Percentiles rank a stretch among this genome's conserved stretches.
Evolutionary conservation across 1,140 invertebrate species (phyloP).

Genomic region (Drosophila parvula): DNA sequence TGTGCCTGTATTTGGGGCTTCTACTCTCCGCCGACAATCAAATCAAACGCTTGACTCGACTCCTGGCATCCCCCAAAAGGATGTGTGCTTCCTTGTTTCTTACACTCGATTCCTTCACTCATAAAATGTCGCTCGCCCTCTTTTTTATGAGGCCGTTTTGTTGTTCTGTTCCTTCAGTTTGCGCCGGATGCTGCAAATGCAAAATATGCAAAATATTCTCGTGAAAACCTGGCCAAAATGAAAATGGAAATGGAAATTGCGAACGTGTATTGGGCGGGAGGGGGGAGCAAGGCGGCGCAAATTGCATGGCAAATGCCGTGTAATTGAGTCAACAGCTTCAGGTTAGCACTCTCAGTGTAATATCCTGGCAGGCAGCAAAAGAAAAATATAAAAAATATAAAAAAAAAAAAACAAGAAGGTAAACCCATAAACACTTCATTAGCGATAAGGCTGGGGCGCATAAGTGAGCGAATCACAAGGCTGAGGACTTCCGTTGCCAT

Average conservation of each 20-base stretch:
- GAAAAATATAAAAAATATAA: background rate
- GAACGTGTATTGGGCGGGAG: slow-evolving; percentile 13
- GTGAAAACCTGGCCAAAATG: slow-evolving; percentile 58
- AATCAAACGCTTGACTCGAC: slow-evolving; percentile 69
- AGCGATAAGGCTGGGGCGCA: slow-evolving; percentile 17
- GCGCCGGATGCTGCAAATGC: slow-evolving; percentile 80
- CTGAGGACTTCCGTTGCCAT: slow-evolving; percentile 1
- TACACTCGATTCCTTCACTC: slow-evolving; percentile 52
- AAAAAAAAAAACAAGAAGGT: background rate
- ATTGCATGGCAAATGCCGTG: slow-evolving; percentile 68
- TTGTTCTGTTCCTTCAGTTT: slow-evolving; percentile 23
- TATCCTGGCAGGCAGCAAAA: slow-evolving; percentile 24
- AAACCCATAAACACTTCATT: slow-evolving; percentile 38
- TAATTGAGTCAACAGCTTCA: slow-evolving; percentile 75
- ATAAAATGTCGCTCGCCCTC: slow-evolving; percentile 69
- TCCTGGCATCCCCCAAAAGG: slow-evolving; percentile 54
- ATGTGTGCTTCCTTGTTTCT: slow-evolving; percentile 33
- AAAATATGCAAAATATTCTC: slow-evolving; percentile 69
- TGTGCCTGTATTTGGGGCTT: background rate
- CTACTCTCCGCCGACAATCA: slow-evolving; percentile 56
- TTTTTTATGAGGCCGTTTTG: slow-evolving; percentile 69
- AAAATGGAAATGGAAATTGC: slow-evolving; percentile 75
- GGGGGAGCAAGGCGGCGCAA: slow-evolving; percentile 12
- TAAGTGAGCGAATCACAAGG: slow-evolving; percentile 4
- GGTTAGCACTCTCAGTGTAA: slow-evolving; percentile 33